These are phyloP conservation scores for Spea bombifrons DNA, from an alignment of 2,113 vertebrate genomes.

Conservation along the genomic window DNA sequence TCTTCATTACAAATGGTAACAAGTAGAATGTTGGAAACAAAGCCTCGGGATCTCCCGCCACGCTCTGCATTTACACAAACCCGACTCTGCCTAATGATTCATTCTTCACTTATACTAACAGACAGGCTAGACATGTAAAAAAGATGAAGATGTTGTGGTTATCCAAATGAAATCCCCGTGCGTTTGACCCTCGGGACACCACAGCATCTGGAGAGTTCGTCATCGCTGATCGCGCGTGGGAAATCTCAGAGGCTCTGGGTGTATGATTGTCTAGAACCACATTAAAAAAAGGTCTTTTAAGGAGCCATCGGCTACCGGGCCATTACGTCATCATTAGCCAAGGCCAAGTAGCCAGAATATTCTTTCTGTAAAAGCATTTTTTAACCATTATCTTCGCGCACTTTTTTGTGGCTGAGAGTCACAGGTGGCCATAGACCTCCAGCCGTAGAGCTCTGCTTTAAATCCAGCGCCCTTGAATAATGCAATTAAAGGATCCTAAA, in stretches of 20 bases:
- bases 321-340: background rate
- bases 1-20: background rate
- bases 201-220: conserved; percentile 33
- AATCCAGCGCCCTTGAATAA: too few relatives aligned
- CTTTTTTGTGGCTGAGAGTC: too few relatives aligned
- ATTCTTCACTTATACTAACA: conserved; percentile 3
- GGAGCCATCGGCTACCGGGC: background rate
- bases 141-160: conserved; percentile 38
- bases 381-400: too few relatives aligned
- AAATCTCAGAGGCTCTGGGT: background rate
- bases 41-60: background rate
- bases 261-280: background rate
- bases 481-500: too few relatives aligned
- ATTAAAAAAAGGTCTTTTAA: conserved; percentile 4
- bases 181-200: conserved; percentile 11
- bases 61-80: background rate
- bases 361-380: too few relatives aligned
- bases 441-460: too few relatives aligned
- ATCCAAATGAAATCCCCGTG: conserved; percentile 25
- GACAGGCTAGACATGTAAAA: background rate
- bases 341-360: conserved; percentile 1
- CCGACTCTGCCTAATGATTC: conserved; percentile 1
- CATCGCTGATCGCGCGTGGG: conserved; percentile 30
- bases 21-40: background rate
- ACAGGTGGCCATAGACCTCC: too few relatives aligned